Evolutionary conservation across 2,888 invertebrate species (phyloP), one percentile per base, ranked within the genome.

Genomic region (Dendrolimus pini): DNA sequence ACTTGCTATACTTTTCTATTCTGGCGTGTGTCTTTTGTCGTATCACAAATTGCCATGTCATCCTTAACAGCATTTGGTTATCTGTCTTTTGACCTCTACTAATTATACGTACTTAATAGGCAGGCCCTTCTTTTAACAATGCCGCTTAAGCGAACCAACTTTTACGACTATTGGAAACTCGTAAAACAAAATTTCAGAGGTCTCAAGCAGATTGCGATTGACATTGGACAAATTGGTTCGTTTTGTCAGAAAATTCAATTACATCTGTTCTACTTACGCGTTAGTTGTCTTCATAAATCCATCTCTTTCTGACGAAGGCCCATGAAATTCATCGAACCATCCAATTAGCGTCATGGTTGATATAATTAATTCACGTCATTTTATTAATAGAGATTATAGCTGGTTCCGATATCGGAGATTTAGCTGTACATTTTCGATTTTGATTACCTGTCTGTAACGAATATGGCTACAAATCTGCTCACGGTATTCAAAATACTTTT

Each of bases 181-280:
- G 60, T 65, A 62, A 65, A 63, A 62, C 57, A 60, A 61, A 52
- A 52, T 59, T 56, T 59, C 30, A 57, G 61, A 60, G 52, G 52
- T 59, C 57, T 57, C 18, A 56, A 55, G 60, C 57, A 59, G 58
- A 65, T 63, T 64, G 60, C 56, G 62, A 68, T 65, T 66, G 61
- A 67, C 60, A 63, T 58, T 18, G 55, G 47, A 58, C 56, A 59
- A 64, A 70, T 68, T 65, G 62, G 57, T 63, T 60, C 55, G 64
- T 68, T 63, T 65, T 67, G 63, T 63, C 61, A 56, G 41, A 56
- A 47, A 7, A 9, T 30, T 47, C 55, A 56, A 58, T 60, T 58
- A 58, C 56, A 12, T 9, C 47, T 47, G 12, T 47, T 12, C 12
- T 12, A 47, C 47, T 47, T 47, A 47, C 47, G 9, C 47, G 12